Conservation (phyloP, 2,797 vertebrate genomes). For the Gorsachius magnificus region DNA sequence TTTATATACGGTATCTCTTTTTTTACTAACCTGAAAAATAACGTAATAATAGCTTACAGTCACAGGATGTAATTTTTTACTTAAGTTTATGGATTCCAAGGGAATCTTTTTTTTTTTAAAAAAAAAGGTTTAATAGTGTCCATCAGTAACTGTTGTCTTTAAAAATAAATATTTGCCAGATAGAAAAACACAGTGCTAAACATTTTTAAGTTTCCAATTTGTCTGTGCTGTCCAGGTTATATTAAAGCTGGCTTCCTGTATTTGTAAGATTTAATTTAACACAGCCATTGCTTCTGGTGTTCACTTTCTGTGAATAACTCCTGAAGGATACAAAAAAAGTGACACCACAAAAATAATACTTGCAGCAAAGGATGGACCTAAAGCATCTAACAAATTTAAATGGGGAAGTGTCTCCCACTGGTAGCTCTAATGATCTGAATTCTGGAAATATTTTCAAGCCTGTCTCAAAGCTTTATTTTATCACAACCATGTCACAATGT, state of each 20-base stretch:
- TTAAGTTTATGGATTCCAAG: background rate
- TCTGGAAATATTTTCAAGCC: background rate
- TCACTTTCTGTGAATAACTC: constrained; percentile 9
- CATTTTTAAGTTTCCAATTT: background rate
- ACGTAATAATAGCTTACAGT: background rate
- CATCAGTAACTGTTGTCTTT: background rate
- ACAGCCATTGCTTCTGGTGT: background rate
- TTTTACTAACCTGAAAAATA: background rate
- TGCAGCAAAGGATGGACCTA: background rate
- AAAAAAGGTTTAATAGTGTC: background rate
- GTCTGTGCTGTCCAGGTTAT: background rate
- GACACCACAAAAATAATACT: background rate
- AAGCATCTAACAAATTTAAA: background rate
- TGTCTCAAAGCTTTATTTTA: background rate
- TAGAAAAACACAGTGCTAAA: background rate
- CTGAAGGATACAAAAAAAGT: background rate
- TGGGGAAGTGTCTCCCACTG: background rate
- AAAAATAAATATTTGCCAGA: background rate
- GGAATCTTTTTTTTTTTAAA: background rate
- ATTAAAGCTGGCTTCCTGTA: background rate
- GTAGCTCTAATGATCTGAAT: background rate
- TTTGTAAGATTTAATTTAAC: background rate
- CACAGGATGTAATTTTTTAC: background rate
- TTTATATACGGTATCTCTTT: background rate
- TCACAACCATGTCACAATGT: background rate